Base-by-base conservation (phyloP, 2,113 vertebrate genomes). In the Apteryx mantelli region DNA sequence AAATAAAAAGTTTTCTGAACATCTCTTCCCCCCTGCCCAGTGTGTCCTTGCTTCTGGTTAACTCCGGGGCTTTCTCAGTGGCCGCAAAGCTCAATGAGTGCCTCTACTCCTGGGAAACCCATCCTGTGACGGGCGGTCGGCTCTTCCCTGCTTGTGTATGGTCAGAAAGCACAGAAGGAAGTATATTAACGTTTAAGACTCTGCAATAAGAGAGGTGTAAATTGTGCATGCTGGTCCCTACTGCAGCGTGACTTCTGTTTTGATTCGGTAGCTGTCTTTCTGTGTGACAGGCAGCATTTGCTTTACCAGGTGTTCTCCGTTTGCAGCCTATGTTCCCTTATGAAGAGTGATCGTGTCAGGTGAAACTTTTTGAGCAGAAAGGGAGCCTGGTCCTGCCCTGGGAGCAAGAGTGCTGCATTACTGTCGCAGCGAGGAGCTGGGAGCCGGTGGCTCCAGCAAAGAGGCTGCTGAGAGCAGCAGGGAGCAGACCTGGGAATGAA, bases 301-400 rank as follows among this genome's bases (percentile, higher is more conserved):
- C 63, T 44, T 44, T 13, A 25, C n/a, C 34, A 24, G 0, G 0
- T 38, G 68, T 21, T 77, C 24, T 44, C 1, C 5, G 32, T 17
- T 81, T 89, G 64, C 42, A 77, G 30, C 22, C 30, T 93, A 26
- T 42, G 40, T 50, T 68, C 68, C 17, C 42, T 55, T 36, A 20
- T 34, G 34, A 80, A 52, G 42, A 76, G 11, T 52, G 53, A 61
- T 20, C 6, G 2, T 15, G 11, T 28, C 32, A 69, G 60, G 44
- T 56, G 77, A 69, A 78, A 42, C 4, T 26, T 91, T 40, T 11
- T 0, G 0, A 75, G 75, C 36, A 75, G 40, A 28, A 24, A 0
- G 0, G 46, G 34, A 77, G 42, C 42, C 73, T 1, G 2, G 34
- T 91, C 18, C 68, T 64, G 46, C 73, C 36, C 68, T 86, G 19